phyloP scores from a whole-genome alignment of 2,888 invertebrate species.

The Electrophaes corylata region DNA sequence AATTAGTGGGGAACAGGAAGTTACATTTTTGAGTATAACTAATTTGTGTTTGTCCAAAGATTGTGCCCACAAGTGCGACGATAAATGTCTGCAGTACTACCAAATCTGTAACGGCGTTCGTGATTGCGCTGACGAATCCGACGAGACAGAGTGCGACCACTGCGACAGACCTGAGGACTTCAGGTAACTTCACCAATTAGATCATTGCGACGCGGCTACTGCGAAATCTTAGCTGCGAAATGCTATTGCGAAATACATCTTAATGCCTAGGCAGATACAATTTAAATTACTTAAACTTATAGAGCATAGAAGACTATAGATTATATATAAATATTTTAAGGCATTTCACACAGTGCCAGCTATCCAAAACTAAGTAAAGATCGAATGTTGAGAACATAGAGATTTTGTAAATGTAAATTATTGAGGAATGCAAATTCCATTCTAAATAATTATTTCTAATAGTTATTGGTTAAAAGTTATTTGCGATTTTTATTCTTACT shows the following conservation, averaged over 20 bases:
- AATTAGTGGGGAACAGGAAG: not conserved
- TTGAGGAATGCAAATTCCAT: too few species aligned
- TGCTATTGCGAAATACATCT: not conserved
- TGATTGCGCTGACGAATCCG: conserved; percentile 86
- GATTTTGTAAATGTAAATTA: too few species aligned
- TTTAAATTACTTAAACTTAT: too few species aligned
- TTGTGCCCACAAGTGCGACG: conserved; percentile 75
- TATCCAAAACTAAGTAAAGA: too few species aligned
- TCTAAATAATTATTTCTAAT: too few species aligned
- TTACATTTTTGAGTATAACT: conserved; percentile 1
- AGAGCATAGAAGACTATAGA: too few species aligned
- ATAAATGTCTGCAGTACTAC: conserved; percentile 84
- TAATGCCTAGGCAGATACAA: too few species aligned
- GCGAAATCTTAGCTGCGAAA: conserved; percentile 37
- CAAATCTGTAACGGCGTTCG: conserved; percentile 83
- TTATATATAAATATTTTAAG: too few species aligned
- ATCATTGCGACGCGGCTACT: not conserved
- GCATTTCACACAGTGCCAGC: too few species aligned
- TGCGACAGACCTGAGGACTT: conserved; percentile 68
- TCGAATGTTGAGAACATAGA: too few species aligned
- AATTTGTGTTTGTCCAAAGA: conserved; percentile 65
- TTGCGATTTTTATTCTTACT: not conserved
- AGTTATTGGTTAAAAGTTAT: too few species aligned
- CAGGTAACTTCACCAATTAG: conserved; percentile 59
- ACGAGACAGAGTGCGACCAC: conserved; percentile 73